A percentile compares a stretch with the other conserved stretches of the same genome.
These are phyloP conservation scores for Gallinago undulata DNA, from an alignment of 2,113 vertebrate species.

Conservation along the genomic window DNA sequence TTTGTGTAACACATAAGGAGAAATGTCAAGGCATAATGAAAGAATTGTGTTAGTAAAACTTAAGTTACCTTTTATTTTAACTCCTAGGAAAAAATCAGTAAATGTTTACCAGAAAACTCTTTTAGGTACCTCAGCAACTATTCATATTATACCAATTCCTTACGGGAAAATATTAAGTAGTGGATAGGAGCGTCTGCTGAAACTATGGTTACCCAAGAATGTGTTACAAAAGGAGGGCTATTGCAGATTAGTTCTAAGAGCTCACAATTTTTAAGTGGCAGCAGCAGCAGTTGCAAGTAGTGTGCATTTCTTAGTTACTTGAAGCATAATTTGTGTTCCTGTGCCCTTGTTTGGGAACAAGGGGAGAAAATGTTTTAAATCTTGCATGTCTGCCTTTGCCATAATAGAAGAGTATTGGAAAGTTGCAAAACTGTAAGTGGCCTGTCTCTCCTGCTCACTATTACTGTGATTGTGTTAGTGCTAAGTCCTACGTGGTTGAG, in stretches of 20 bases:
- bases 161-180: neutral
- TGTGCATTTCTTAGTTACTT: neutral
- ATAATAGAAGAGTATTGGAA: slow-evolving; percentile 35
- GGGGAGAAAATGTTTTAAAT: neutral
- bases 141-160: neutral
- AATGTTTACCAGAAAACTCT: neutral
- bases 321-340: neutral
- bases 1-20: neutral
- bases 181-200: neutral
- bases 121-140: neutral
- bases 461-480: neutral
- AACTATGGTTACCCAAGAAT: neutral
- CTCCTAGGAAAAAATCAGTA: neutral
- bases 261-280: neutral
- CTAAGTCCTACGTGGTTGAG: neutral
- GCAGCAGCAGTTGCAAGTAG: neutral
- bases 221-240: neutral
- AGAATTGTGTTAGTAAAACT: neutral
- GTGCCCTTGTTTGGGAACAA: slow-evolving; percentile 17
- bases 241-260: neutral
- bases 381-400: slow-evolving; percentile 20
- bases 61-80: neutral
- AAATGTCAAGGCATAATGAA: neutral
- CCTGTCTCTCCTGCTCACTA: neutral
- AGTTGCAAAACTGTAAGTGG: neutral